These are phyloP conservation scores for Borostomias antarcticus DNA, from an alignment of 2,797 vertebrate genomes.

Conservation along the genomic window DNA sequence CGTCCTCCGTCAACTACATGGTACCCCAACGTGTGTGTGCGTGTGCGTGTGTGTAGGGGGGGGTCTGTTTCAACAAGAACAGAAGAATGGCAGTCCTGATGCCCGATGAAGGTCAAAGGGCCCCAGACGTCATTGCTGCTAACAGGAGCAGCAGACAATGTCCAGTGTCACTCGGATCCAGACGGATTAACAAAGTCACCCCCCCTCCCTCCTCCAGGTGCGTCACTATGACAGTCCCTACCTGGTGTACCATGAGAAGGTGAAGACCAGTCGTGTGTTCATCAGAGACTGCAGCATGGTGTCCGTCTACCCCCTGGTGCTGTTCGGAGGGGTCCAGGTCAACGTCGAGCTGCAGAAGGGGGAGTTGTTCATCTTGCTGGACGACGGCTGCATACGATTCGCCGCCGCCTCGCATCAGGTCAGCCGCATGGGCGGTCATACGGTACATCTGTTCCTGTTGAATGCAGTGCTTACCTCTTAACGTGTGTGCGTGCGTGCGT, in stretches of 20 bases:
- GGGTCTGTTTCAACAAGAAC: too few relatives aligned
- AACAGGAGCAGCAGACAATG: too few relatives aligned
- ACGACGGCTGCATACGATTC: conserved; percentile 96
- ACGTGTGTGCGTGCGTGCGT: conserved; percentile 12
- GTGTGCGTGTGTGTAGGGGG: neutral
- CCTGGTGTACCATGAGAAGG: conserved; percentile 96
- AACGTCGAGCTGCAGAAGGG: conserved; percentile 86
- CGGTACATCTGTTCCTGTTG: too few relatives aligned
- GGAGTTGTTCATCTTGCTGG: conserved; percentile 88
- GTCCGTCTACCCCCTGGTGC: conserved; percentile 90
- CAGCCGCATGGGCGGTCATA: conserved; percentile 19
- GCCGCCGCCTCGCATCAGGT: conserved; percentile 93
- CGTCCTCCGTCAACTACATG: conserved; percentile 93
- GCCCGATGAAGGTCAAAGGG: too few relatives aligned
- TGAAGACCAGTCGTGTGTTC: conserved; percentile 95
- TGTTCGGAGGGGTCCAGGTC: conserved; percentile 92
- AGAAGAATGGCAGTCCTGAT: too few relatives aligned
- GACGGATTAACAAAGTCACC: neutral
- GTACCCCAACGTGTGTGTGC: conserved; percentile 48
- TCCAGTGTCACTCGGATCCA: too few relatives aligned
- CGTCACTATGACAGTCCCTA: conserved; percentile 93
- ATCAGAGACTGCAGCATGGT: conserved; percentile 98
- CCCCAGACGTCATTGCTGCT: too few relatives aligned
- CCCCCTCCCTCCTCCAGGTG: too few relatives aligned
- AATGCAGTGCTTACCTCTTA: too few relatives aligned